phyloP scores from a whole-genome alignment of 2,113 vertebrate genomes.

The Chlamydotis undulata region DNA sequence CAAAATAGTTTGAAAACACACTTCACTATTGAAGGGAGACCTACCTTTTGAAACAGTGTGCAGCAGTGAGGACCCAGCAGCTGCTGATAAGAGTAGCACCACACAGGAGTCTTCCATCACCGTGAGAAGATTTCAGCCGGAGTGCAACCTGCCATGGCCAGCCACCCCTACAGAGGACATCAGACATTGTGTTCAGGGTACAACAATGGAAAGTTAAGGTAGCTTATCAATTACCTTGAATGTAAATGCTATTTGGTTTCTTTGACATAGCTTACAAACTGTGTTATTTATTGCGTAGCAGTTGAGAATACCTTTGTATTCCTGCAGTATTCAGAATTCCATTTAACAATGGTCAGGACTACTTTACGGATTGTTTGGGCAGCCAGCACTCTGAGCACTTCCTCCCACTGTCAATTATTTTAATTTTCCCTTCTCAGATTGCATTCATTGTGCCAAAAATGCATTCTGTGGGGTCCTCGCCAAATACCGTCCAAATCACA shows the following conservation, averaged over 20 bases:
- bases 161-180: conserved; percentile 78
- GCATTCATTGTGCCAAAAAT: not conserved
- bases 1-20: not conserved
- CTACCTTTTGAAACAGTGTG: conserved; percentile 96
- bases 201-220: not conserved
- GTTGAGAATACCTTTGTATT: not conserved
- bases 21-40: not conserved
- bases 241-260: not conserved
- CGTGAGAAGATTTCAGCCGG: conserved; percentile 85
- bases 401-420: not conserved
- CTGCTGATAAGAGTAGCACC: conserved; percentile 93
- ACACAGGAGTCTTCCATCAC: conserved; percentile 90
- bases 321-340: not conserved
- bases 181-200: not conserved
- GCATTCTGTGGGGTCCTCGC: not conserved
- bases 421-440: not conserved
- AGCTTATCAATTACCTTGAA: not conserved
- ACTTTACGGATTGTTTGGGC: not conserved
- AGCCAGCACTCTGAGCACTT: not conserved
- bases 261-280: not conserved
- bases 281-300: not conserved
- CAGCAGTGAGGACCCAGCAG: conserved; percentile 96
- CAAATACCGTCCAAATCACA: not conserved
- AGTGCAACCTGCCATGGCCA: conserved; percentile 98
- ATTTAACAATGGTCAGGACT: not conserved